phyloP scores from a whole-genome alignment of 2,797 vertebrate species.

The Ceryle rudis region DNA sequence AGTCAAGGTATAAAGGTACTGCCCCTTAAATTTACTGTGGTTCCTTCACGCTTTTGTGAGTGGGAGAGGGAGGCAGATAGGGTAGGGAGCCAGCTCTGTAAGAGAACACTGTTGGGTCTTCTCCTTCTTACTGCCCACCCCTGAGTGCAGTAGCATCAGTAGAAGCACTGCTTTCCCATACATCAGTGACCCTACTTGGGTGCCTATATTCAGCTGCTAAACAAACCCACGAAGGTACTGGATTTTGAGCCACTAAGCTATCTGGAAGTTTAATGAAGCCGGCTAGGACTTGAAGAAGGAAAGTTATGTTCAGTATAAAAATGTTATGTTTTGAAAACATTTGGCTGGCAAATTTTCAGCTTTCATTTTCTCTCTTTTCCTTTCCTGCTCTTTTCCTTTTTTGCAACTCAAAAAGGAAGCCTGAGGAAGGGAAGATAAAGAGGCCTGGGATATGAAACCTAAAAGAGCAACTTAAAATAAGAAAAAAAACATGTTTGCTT shows the following conservation, averaged over 20 bases:
- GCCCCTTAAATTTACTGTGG: background rate
- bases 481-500: background rate
- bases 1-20: background rate
- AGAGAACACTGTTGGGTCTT: background rate
- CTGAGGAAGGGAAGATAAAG: constrained; percentile 30
- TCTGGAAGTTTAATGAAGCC: background rate
- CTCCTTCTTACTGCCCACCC: background rate
- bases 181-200: background rate
- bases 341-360: background rate
- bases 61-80: background rate
- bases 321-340: constrained; percentile 1
- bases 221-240: background rate
- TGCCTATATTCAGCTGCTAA: background rate
- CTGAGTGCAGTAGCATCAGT: fast-evolving
- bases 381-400: background rate
- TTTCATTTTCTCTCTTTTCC: constrained; percentile 31
- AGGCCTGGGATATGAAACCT: background rate
- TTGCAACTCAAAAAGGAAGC: constrained; percentile 34
- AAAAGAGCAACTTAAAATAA: constrained; percentile 38
- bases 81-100: fast-evolving
- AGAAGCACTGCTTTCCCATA: background rate
- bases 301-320: background rate
- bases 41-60: background rate
- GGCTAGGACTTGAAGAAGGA: background rate
- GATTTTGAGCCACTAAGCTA: background rate